phyloP scores from a whole-genome alignment of 1,140 invertebrate species.

The Polypedilum vanderplanki region DNA sequence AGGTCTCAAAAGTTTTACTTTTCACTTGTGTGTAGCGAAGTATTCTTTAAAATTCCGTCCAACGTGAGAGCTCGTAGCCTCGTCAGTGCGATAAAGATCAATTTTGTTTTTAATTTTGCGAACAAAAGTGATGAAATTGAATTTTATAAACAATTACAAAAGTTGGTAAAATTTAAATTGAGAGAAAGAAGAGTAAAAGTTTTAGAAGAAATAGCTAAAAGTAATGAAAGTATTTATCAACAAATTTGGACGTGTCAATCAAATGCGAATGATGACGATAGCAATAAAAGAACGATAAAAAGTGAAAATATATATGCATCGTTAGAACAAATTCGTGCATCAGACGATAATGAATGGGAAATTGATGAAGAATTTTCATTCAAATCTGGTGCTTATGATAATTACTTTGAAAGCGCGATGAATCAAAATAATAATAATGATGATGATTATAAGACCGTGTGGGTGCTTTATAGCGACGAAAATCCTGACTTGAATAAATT shows the following conservation, averaged over 20 bases:
- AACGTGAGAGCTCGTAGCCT: background rate
- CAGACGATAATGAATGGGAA: constrained; percentile 1
- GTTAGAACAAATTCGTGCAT: background rate
- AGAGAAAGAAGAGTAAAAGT: background rate
- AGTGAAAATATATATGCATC: constrained; percentile 9
- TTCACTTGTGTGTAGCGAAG: background rate
- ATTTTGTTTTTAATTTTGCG: background rate
- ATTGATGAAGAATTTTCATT: constrained; percentile 21
- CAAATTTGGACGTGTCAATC: constrained; percentile 24
- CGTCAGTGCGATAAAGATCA: background rate
- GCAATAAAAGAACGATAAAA: background rate
- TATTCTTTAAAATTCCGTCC: background rate
- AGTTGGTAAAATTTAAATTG: background rate
- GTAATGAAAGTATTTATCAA: constrained; percentile 10
- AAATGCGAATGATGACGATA: background rate
- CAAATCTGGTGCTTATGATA: background rate
- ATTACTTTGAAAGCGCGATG: background rate
- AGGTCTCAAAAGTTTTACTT: constrained; percentile 15
- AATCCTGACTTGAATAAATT: background rate
- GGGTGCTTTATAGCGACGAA: background rate
- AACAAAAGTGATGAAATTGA: background rate
- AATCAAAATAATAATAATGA: background rate
- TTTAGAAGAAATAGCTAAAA: background rate
- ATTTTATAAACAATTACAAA: background rate
- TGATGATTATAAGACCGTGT: background rate